A percentile compares a stretch with the other conserved stretches of the same genome.
Conservation (phyloP, 2,888 invertebrate genomes). For the Emmelina monodactyla region DNA sequence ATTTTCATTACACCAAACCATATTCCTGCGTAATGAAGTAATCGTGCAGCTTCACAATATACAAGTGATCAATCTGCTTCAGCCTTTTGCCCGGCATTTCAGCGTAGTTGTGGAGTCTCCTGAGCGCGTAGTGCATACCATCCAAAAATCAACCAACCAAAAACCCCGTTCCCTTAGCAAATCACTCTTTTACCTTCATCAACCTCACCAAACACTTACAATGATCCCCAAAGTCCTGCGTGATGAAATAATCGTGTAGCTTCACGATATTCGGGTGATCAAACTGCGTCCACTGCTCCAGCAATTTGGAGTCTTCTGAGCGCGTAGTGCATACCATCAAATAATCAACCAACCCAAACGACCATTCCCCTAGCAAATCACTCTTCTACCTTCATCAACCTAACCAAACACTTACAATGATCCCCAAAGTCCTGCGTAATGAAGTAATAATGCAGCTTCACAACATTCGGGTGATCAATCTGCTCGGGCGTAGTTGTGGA, state of each 20-base stretch:
- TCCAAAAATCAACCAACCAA: too few relatives aligned
- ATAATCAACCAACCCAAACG: too few relatives aligned
- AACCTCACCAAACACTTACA: slow-evolving; percentile 78
- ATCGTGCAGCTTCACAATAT: slow-evolving; percentile 91
- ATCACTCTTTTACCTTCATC: too few relatives aligned
- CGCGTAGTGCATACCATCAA: too few relatives aligned
- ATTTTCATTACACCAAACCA: too few relatives aligned
- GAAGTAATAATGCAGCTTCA: slow-evolving; percentile 91
- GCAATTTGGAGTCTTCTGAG: slow-evolving; percentile 90
- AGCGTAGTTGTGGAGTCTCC: slow-evolving; percentile 86
- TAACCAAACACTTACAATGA: slow-evolving; percentile 76
- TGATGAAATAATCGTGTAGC: slow-evolving; percentile 91
- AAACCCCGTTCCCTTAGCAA: too few relatives aligned
- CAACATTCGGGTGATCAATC: slow-evolving; percentile 93
- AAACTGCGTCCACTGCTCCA: slow-evolving; percentile 95
- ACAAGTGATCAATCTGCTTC: slow-evolving; percentile 92
- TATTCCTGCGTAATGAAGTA: slow-evolving; percentile 96
- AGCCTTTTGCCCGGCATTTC: slow-evolving; percentile 80
- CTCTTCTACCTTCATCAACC: too few relatives aligned
- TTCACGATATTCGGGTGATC: slow-evolving; percentile 95
- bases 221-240: slow-evolving; percentile 95
- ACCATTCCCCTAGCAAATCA: too few relatives aligned
- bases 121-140: slow-evolving; percentile 85
- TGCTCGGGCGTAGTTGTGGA: too few relatives aligned
- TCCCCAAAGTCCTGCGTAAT: slow-evolving; percentile 96